A percentile compares a stretch with the other conserved stretches of the same genome.
Evolutionary conservation across 1,140 invertebrate genomes (phyloP).

Genomic region (Heliothis virescens): DNA sequence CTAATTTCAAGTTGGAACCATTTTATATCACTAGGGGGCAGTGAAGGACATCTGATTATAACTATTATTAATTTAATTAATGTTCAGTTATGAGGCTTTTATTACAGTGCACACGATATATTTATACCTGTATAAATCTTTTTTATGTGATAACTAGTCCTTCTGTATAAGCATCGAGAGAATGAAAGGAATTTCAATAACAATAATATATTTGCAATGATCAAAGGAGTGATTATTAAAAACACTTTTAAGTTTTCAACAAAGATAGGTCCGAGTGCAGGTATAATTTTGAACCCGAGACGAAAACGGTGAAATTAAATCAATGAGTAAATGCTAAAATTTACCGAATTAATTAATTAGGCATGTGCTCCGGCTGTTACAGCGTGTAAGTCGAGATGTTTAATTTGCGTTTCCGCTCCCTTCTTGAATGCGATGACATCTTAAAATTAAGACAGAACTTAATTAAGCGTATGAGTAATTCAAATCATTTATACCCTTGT

Average conservation of each 20-base stretch:
- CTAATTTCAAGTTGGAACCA: constrained; percentile 58
- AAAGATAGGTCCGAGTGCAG: too few relatives aligned
- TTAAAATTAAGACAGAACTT: constrained; percentile 39
- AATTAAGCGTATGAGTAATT: constrained; percentile 36
- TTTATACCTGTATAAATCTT: not conserved
- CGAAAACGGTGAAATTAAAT: constrained; percentile 1
- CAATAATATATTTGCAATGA: too few relatives aligned
- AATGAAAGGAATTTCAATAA: too few relatives aligned
- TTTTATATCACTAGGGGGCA: constrained; percentile 49
- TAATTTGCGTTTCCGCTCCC: constrained; percentile 38
- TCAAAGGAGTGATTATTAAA: too few relatives aligned
- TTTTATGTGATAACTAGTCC: too few relatives aligned
- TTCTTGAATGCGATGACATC: constrained; percentile 9
- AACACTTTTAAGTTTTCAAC: too few relatives aligned
- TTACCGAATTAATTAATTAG: constrained; percentile 33
- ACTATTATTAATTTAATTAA: constrained; percentile 31
- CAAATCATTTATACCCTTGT: constrained; percentile 30
- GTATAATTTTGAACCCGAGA: too few relatives aligned
- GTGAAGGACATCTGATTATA: constrained; percentile 36
- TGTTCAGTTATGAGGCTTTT: not conserved
- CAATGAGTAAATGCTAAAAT: constrained; percentile 9
- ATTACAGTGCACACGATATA: not conserved
- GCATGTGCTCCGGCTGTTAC: not conserved
- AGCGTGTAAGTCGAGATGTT: constrained; percentile 35
- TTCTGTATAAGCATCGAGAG: too few relatives aligned